Base-by-base conservation (phyloP, 2,797 vertebrate species). In the Clamator glandarius region DNA sequence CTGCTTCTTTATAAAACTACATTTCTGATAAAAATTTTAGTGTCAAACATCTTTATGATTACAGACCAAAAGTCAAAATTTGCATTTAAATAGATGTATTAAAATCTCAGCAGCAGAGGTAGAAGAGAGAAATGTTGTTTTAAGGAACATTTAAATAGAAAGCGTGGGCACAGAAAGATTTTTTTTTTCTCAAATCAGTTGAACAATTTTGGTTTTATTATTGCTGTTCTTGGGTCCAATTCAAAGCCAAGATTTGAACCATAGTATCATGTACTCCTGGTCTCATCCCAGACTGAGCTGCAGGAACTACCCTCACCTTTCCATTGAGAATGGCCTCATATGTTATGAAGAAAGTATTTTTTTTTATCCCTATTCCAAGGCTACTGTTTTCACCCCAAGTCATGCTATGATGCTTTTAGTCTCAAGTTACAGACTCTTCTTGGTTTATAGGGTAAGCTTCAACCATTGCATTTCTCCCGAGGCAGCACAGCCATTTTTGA, bases 31-130 rank as follows among this genome's bases (percentile, higher is more conserved):
- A 97, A 98, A 97, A 97, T 84, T 96, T 97, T 96, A 97, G 96
- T 96, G 96, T 96, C 96, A 97, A 98, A 97, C 94, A 96, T 97
- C 97, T 97, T 94, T 96, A 97, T 90, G 97, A 97, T 97, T 97
- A 97, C 95, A 96, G 95, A 97, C 95, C 97, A 96, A 97, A 97
- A 98, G 97, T 97, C 97, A 98, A 97, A 97, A 98, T 98, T 98
- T 98, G 97, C 98, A 98, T 98, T 97, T 98, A 98, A 98, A 98
- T 98, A 97, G 98, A 97, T 96, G 94, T 93, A 97, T 97, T 98
- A 97, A 97, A 97, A 97, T 86, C 95, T 96, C 95, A 88, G 93
- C 55, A 81, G 82, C 57, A 92, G 82, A 93, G 84, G 96, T 89
- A 96, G 87, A 79, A 75, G 73, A 84, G 84, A 57, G 48, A 95